phyloP scores from a whole-genome alignment of 2,888 invertebrate species.

The Rhogogaster chlorosoma region DNA sequence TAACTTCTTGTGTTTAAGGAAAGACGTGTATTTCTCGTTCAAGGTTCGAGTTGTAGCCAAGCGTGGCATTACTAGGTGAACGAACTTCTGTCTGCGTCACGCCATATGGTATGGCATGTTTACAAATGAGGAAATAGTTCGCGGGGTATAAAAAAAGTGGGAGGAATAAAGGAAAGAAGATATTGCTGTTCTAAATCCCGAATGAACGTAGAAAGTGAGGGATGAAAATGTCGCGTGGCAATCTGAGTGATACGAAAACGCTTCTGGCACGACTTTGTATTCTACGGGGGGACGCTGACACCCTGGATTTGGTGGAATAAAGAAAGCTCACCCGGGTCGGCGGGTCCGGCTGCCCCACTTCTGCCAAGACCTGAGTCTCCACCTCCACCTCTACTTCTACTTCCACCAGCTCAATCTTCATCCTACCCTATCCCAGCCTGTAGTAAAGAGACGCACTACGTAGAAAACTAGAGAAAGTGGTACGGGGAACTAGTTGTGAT shows the following conservation, averaged over 20 bases:
- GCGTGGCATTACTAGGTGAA: neutral
- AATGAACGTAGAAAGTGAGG: neutral
- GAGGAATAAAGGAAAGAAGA: neutral
- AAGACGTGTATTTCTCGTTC: neutral
- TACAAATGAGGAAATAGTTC: neutral
- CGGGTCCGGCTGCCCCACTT: conserved; percentile 30
- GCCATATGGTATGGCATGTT: neutral
- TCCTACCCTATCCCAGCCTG: conserved; percentile 4
- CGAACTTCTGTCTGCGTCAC: neutral
- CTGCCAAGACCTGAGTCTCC: neutral
- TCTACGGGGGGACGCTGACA: conserved; percentile 31
- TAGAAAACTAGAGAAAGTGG: neutral
- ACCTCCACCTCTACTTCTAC: neutral
- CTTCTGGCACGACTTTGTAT: conserved; percentile 8
- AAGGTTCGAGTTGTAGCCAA: neutral
- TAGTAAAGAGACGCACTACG: neutral
- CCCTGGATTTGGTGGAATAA: conserved; percentile 36
- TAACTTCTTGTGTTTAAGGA: neutral
- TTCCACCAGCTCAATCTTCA: conserved; percentile 20
- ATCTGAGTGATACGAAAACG: conserved; percentile 18
- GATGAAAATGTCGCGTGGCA: conserved; percentile 15
- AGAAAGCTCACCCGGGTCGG: conserved; percentile 20
- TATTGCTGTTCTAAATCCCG: neutral
- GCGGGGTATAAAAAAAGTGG: neutral
- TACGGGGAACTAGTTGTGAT: conserved; percentile 18